Conservation (phyloP, 2,888 invertebrate species). For the Phrixothrix hirtus region DNA sequence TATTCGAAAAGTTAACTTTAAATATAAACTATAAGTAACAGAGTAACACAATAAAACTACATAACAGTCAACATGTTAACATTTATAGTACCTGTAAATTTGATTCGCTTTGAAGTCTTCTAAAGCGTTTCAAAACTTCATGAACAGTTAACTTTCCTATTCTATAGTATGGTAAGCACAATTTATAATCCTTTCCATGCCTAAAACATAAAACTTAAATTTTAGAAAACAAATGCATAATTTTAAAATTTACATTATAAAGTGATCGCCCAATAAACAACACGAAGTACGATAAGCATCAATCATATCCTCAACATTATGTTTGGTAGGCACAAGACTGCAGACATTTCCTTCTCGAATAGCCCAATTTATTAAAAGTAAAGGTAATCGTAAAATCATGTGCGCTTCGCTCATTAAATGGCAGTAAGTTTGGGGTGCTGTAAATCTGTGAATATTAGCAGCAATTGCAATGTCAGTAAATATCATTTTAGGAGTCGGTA, state of each 20-base stretch:
- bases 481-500: constrained; percentile 66
- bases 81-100: constrained; percentile 44
- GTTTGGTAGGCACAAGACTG: constrained; percentile 40
- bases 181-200: constrained; percentile 47
- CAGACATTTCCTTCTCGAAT: constrained; percentile 48
- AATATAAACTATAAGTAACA: too few relatives aligned
- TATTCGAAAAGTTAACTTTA: too few relatives aligned
- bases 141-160: constrained; percentile 59
- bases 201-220: constrained; percentile 36
- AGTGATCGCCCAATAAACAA: constrained; percentile 62
- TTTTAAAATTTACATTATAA: constrained; percentile 54
- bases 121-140: constrained; percentile 56
- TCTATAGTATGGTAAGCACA: constrained; percentile 61
- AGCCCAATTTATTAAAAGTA: constrained; percentile 53
- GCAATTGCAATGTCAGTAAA: constrained; percentile 72
- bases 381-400: constrained; percentile 63
- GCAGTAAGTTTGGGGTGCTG: constrained; percentile 69
- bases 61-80: too few relatives aligned
- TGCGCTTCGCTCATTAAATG: constrained; percentile 76
- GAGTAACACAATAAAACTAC: too few relatives aligned
- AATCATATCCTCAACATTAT: constrained; percentile 53
- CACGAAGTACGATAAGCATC: constrained; percentile 60
- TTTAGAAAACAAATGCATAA: too few relatives aligned
- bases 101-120: constrained; percentile 51
- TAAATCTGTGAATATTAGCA: constrained; percentile 65